Base-by-base conservation (phyloP, 2,797 vertebrate species). In the Ctenosaura bakeri region DNA sequence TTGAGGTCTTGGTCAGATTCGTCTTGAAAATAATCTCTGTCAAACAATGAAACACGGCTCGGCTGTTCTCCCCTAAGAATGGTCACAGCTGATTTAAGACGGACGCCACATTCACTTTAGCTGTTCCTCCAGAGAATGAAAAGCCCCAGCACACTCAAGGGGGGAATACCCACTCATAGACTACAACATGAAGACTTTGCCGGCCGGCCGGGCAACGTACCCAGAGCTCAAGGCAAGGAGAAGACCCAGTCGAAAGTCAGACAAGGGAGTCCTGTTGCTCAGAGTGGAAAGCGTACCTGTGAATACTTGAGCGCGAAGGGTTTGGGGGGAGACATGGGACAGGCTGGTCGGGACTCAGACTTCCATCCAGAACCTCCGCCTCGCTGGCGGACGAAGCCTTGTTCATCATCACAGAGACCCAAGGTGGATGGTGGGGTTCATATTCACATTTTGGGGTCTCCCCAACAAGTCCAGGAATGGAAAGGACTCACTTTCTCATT, bases 231-330 rank as follows among this genome's bases (percentile, higher is more conserved):
- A 52, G 64, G 69, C 56, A 10, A 20, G 13, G 9, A 22, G 52
- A 46, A 50, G 59, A n/a, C 26, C 26, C 10, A 38, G 84, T 18
- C 13, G 29, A 10, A 18, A 46, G 32, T 16, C 35, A 6, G 9
- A 18, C 38, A 10, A 35, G 56, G 35, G 10, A 24, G 42, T 26
- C 73, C 71, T 79, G 50, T 32, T 42, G 77, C 77, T 56, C 6
- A 62, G 52, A 50, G 38, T 87, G 86, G 86, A 86, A 14, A 1
- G 89, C 91, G 77, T 93, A 95, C 94, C 93, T 94, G 95, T 71
- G 91, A 88, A 80, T 89, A 81, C 50, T 32, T 90, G 73, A 35
- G 26, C 24, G 38, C 26, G 59, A 13, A 8, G 26, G 32, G 10
- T 2, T 32, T 46, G 42, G 66, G 10, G 66, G 29, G 66, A 69